Base-by-base conservation (phyloP, 2,113 vertebrate species). In the Micronisus gabar region DNA sequence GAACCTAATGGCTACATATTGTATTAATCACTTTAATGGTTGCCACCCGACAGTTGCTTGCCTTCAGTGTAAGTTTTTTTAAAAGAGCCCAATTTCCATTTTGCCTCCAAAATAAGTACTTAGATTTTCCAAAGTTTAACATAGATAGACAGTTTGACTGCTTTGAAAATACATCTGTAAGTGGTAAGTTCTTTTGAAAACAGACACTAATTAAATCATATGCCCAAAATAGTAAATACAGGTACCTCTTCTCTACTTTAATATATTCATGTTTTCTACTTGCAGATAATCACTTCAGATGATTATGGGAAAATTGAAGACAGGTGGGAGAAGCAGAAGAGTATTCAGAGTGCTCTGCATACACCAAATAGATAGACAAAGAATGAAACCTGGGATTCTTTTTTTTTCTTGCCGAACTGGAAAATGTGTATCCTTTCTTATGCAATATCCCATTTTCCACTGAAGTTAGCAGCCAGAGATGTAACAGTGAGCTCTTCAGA, bases 221-320 rank as follows among this genome's bases (percentile, higher is more conserved):
- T 34, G 47, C 53, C 38, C 41, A 36, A 81, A 74, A 68, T n/a
- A 76, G 36, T 58, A 66, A 66, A 40, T 62, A 32, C 9, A 11
- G 36, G 12, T 63, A 88, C 19, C 10, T 63, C 32, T 63, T 67
- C 41, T 59, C 20, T 38, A 70, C 15, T 81, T 58, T 36, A 93
- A 58, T 58, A 38, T 7, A 45, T 50, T 66, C 27, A 59, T 58
- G 9, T 40, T 81, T 80, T 70, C 62, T 96, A 75, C 88, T 93
- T 96, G 48, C 86, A 97, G 97, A 95, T 98, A 90, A 68, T 94
- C 34, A 98, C 97, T 53, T 96, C 92, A 40, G 94, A 97, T 7
- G 84, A 93, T 23, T 89, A 58, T 38, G 75, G 86, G 21, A 97
- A 95, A 90, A 89, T 52, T 6, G 41, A 90, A 81, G 97, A 94